phyloP scores from a whole-genome alignment of 2,113 vertebrate genomes.

The Hystrix brachyura region DNA sequence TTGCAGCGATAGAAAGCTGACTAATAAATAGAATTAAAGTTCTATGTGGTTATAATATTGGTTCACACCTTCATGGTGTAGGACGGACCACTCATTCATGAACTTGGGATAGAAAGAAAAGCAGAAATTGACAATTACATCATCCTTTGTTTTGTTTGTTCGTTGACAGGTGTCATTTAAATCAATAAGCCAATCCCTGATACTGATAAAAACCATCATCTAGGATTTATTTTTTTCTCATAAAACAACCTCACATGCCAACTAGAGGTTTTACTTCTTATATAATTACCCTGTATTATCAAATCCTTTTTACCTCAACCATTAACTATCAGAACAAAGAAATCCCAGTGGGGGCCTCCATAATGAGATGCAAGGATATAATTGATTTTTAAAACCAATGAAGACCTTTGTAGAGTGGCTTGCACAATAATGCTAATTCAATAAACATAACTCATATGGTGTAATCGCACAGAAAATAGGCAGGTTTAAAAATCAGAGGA shows the following conservation, averaged over 20 bases:
- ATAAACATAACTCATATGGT: rapidly evolving
- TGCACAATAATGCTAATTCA: neutral
- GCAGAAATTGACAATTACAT: conserved; percentile 21
- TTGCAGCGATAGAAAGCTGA: neutral
- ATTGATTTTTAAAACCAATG: too few species aligned
- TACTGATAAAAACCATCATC: conserved; percentile 48
- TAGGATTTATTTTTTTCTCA: neutral
- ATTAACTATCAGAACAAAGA: neutral
- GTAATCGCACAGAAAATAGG: rapidly evolving
- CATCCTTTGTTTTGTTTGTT: rapidly evolving
- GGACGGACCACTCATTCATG: conserved; percentile 59
- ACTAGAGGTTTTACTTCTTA: rapidly evolving
- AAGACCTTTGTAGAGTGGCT: too few species aligned
- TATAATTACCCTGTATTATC: neutral
- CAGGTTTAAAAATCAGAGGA: neutral
- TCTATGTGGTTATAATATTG: conserved; percentile 36
- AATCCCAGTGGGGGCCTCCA: neutral
- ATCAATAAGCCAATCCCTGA: neutral
- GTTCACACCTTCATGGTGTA: conserved; percentile 51
- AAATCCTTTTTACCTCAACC: neutral
- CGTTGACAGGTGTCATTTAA: conserved; percentile 52
- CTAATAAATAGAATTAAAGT: neutral
- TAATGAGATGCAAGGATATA: neutral
- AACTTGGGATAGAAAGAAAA: conserved; percentile 67
- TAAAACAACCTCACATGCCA: rapidly evolving